Evolutionary conservation across 2,113 vertebrate species (phyloP).

Genomic region (Pyxicephalus adspersus): DNA sequence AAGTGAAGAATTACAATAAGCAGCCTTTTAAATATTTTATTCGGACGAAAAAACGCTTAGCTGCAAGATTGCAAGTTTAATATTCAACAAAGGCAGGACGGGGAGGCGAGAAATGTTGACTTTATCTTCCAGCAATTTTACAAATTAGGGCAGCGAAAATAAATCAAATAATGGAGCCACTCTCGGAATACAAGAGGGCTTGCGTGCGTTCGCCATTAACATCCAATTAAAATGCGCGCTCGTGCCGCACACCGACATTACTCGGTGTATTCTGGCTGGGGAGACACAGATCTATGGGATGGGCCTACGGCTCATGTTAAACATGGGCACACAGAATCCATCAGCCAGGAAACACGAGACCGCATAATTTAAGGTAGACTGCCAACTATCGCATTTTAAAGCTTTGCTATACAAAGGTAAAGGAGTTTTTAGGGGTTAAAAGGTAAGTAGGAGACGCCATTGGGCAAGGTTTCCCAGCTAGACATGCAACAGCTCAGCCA

Average conservation of each 20-base stretch:
- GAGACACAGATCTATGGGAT: not conserved
- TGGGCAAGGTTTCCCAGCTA: too few species aligned
- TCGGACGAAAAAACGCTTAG: conserved; percentile 16
- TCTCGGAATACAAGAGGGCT: conserved; percentile 39
- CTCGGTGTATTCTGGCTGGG: not conserved
- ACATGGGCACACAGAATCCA: too few species aligned
- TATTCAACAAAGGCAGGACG: conserved; percentile 10
- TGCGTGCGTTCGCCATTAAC: not conserved
- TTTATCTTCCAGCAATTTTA: conserved; percentile 50
- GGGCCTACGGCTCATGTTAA: not conserved
- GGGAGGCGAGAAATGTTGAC: conserved; percentile 39
- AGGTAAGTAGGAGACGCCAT: too few species aligned
- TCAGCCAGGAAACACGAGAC: too few species aligned
- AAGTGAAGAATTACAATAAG: conserved; percentile 47
- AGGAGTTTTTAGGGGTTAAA: too few species aligned
- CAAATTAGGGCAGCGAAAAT: conserved; percentile 46
- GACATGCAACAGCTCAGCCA: too few species aligned
- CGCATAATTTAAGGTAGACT: too few species aligned
- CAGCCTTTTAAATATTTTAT: conserved; percentile 47
- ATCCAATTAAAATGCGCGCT: conserved; percentile 46
- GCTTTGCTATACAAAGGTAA: too few species aligned
- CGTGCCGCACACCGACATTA: not conserved
- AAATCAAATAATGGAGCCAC: conserved; percentile 44
- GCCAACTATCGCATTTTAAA: too few species aligned
- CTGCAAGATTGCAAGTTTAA: conserved; percentile 5